phyloP scores from a whole-genome alignment of 30 jellyfish, hydroid and myxozoan genomes.

The Pelagia noctiluca region DNA sequence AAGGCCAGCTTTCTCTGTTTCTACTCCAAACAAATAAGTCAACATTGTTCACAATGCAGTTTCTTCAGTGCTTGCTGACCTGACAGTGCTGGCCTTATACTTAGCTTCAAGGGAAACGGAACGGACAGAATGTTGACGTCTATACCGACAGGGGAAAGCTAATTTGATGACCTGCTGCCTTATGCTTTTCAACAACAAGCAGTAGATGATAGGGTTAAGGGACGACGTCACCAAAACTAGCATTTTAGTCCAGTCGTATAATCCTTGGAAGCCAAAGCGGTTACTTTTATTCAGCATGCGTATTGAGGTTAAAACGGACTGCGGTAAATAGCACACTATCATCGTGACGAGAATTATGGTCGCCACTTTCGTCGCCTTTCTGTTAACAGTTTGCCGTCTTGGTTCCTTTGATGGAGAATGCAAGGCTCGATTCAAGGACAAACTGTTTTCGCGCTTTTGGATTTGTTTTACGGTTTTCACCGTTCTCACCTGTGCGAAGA shows the following conservation, averaged over 20 bases:
- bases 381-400: not conserved
- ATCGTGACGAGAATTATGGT: slow-evolving; percentile 33
- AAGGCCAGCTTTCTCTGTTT: slow-evolving; percentile 2
- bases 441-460: slow-evolving; percentile 15
- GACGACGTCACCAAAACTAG: slow-evolving; percentile 23
- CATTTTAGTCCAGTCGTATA: slow-evolving; percentile 43
- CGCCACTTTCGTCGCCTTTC: slow-evolving; percentile 55
- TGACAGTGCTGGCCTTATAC: not conserved
- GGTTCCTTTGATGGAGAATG: not conserved
- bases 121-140: too few relatives aligned
- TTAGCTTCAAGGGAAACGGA: not conserved
- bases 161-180: not conserved
- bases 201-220: slow-evolving; percentile 35
- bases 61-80: not conserved
- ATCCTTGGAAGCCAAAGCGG: slow-evolving; percentile 37
- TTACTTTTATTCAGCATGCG: slow-evolving; percentile 34
- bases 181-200: slow-evolving; percentile 21
- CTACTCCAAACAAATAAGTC: not conserved
- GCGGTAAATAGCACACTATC: slow-evolving; percentile 45
- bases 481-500: slow-evolving; percentile 30
- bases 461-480: slow-evolving; percentile 17
- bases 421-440: not conserved
- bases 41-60: not conserved
- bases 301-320: slow-evolving; percentile 28
- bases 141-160: not conserved